Percentiles rank a stretch among this genome's conserved stretches.
phyloP scores from a whole-genome alignment of 2,113 vertebrate species.

The Toxotes jaculatrix region DNA sequence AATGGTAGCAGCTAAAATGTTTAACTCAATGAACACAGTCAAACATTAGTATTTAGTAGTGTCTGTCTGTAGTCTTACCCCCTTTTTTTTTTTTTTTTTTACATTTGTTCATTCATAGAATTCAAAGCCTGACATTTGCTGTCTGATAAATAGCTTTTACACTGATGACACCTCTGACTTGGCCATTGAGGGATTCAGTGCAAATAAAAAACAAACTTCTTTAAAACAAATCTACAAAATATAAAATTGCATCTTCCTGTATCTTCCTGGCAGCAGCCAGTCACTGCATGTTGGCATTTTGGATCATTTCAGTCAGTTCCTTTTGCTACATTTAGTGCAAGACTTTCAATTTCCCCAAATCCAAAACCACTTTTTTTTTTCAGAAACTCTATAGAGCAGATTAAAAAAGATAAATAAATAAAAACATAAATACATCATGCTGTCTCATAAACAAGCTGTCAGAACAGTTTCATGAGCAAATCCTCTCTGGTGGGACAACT shows the following conservation, averaged over 20 bases:
- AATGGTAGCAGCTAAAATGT: constrained; percentile 81
- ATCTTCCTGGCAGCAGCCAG: constrained; percentile 64
- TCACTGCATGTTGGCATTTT: constrained; percentile 75
- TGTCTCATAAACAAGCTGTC: constrained; percentile 68
- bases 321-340: constrained; percentile 79
- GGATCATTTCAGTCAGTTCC: constrained; percentile 55
- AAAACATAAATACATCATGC: constrained; percentile 76
- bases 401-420: constrained; percentile 79
- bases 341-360: constrained; percentile 60
- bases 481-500: constrained; percentile 39
- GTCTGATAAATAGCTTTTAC: constrained; percentile 73
- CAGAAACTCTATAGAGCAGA: constrained; percentile 59
- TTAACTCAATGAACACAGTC: constrained; percentile 68
- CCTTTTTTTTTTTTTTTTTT: not conserved
- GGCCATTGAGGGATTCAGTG: constrained; percentile 61
- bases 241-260: constrained; percentile 75
- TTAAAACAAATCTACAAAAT: constrained; percentile 73
- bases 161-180: constrained; percentile 51
- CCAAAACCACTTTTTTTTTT: constrained; percentile 45
- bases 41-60: constrained; percentile 76
- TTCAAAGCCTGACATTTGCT: constrained; percentile 43
- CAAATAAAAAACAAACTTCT: constrained; percentile 59
- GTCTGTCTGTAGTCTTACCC: constrained; percentile 49
- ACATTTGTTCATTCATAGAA: constrained; percentile 57
- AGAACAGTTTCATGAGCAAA: constrained; percentile 61